Percentiles rank a stretch among this genome's conserved stretches.
phyloP scores from a whole-genome alignment of 2,888 invertebrate species.

The Ashinkailepas kermadecensis region DNA sequence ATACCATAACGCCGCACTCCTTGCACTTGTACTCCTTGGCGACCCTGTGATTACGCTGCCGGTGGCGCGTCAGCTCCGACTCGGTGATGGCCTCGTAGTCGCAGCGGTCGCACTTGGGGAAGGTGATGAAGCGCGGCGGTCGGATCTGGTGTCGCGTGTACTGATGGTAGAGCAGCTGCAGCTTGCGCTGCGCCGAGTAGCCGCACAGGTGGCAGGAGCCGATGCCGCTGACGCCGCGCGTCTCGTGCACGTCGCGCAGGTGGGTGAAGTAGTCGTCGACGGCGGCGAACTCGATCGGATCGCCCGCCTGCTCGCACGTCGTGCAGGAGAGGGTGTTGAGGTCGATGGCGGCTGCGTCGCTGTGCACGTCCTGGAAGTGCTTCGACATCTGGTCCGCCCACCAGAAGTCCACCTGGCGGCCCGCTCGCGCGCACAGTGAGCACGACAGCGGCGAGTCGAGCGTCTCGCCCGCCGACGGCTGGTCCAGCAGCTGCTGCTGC shows the following conservation, averaged over 20 bases:
- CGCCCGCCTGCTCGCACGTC: background rate
- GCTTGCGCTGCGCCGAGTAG: constrained; percentile 25
- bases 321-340: constrained; percentile 5
- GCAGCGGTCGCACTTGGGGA: constrained; percentile 32
- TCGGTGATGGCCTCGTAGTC: constrained; percentile 28
- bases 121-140: constrained; percentile 28
- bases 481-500: background rate
- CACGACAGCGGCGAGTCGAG: constrained; percentile 10
- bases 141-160: constrained; percentile 28
- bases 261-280: constrained; percentile 22
- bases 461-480: background rate
- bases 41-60: constrained; percentile 27
- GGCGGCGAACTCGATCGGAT: background rate
- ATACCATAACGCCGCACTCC: constrained; percentile 29
- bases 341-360: constrained; percentile 13
- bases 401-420: constrained; percentile 1
- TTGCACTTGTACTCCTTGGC: constrained; percentile 30
- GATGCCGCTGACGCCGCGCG: constrained; percentile 22
- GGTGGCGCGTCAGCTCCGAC: constrained; percentile 28
- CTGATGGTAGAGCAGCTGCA: constrained; percentile 31
- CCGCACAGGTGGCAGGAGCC: constrained; percentile 30
- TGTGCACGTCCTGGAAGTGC: constrained; percentile 11
- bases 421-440: constrained; percentile 5
- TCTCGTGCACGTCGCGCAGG: constrained; percentile 26
- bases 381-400: constrained; percentile 11